A percentile compares a stretch with the other conserved stretches of the same genome.
Conservation (phyloP, 2,888 invertebrate genomes). For the Eurytoma adleriae region DNA sequence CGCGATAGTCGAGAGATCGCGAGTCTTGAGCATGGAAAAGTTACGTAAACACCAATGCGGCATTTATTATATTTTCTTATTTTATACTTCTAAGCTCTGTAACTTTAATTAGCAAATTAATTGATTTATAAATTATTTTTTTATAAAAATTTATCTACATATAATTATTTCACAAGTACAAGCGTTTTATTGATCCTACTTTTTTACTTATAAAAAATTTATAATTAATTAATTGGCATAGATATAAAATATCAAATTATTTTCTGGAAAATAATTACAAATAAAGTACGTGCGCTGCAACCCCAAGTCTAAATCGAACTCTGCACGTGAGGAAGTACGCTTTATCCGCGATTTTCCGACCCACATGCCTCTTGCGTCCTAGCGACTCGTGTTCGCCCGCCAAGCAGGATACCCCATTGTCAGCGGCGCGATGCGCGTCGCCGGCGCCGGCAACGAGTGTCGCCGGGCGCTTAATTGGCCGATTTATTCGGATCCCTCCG, state of each 20-base stretch:
- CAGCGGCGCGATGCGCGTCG: background rate
- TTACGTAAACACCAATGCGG: background rate
- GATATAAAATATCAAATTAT: background rate
- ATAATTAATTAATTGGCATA: background rate
- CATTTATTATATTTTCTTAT: background rate
- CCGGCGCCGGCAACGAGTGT: background rate
- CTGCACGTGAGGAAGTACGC: background rate
- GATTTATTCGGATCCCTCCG: constrained; percentile 10
- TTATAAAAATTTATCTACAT: too few species aligned
- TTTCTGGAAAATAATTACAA: background rate
- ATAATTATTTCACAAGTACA: background rate
- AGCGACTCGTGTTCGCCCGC: too few species aligned
- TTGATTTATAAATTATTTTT: background rate
- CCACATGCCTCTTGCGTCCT: background rate
- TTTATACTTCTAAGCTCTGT: background rate
- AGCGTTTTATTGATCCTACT: background rate
- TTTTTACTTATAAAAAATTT: background rate
- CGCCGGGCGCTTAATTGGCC: constrained; percentile 23
- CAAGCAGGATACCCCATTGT: too few species aligned
- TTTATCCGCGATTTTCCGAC: constrained; percentile 18
- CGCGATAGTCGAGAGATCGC: background rate
- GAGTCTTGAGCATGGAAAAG: background rate
- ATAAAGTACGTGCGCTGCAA: background rate
- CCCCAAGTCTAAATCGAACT: background rate
- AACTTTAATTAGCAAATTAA: background rate